Evolutionary conservation across 2,888 invertebrate species (phyloP).

Genomic region (Nomada flava): DNA sequence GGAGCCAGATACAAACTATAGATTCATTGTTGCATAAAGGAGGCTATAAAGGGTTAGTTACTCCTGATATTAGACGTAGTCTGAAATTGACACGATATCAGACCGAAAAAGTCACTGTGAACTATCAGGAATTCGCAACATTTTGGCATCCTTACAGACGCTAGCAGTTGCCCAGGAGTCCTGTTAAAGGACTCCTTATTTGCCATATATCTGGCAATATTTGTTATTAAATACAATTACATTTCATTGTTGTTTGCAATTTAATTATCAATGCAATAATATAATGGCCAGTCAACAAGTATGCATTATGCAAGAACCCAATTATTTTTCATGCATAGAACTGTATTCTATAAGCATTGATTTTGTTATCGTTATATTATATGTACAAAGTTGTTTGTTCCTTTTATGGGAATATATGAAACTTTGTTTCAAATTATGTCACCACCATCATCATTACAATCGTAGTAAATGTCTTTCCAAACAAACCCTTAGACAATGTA

Average conservation of each 20-base stretch:
- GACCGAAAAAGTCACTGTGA: slow-evolving; percentile 96
- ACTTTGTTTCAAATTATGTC: slow-evolving; percentile 35
- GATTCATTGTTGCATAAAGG: slow-evolving; percentile 98
- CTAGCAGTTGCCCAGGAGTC: slow-evolving; percentile 89
- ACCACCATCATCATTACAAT: slow-evolving; percentile 17
- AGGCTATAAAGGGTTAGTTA: slow-evolving; percentile 96
- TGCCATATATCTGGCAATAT: slow-evolving; percentile 69
- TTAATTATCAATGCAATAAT: slow-evolving; percentile 65
- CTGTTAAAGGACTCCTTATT: slow-evolving; percentile 74
- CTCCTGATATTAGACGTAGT: slow-evolving; percentile 93
- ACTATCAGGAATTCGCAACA: slow-evolving; percentile 93
- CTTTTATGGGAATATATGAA: slow-evolving; percentile 69
- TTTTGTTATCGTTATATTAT: slow-evolving; percentile 64
- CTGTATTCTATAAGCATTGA: slow-evolving; percentile 60
- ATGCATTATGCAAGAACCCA: slow-evolving; percentile 70
- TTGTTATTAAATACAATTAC: slow-evolving; percentile 72
- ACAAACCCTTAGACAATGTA: slow-evolving; percentile 63
- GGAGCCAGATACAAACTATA: slow-evolving; percentile 99
- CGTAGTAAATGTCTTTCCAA: slow-evolving; percentile 58
- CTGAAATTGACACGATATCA: slow-evolving; percentile 98
- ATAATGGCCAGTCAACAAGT: slow-evolving; percentile 71
- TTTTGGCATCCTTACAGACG: slow-evolving; percentile 88
- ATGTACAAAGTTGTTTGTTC: slow-evolving; percentile 68
- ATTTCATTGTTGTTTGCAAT: slow-evolving; percentile 69
- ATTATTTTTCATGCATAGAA: slow-evolving; percentile 68